phyloP scores from a whole-genome alignment of 2,888 invertebrate species.

The Limnephilus lunatus region DNA sequence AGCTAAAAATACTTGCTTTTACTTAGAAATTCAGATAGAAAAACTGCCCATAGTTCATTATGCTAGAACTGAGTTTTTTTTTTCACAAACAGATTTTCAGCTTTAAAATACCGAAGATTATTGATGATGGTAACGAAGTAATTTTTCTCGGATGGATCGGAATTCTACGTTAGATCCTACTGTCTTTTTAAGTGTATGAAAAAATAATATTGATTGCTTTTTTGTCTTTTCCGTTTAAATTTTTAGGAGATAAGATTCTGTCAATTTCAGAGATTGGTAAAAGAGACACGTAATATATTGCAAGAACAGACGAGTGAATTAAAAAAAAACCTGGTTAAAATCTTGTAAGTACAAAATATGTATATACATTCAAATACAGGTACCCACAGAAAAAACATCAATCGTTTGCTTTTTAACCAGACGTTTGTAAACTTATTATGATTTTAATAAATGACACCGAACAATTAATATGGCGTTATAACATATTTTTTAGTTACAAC shows the following conservation, averaged over 20 bases:
- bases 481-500: too few relatives aligned
- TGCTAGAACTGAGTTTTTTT: background rate
- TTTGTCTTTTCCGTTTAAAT: background rate
- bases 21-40: background rate
- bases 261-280: background rate
- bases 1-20: background rate
- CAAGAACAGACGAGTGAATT: background rate
- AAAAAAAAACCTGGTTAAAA: background rate
- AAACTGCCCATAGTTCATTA: background rate
- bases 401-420: background rate
- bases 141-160: background rate
- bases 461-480: too few relatives aligned
- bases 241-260: background rate
- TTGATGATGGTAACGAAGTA: background rate
- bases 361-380: background rate
- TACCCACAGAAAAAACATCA: background rate
- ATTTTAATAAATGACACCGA: too few relatives aligned
- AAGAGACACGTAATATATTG: background rate
- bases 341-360: background rate
- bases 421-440: background rate
- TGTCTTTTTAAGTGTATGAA: background rate
- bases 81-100: background rate
- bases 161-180: background rate
- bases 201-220: constrained; percentile 2
- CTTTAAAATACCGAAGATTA: background rate